phyloP scores from a whole-genome alignment of 2,888 invertebrate genomes.

The Tribolium freemani region DNA sequence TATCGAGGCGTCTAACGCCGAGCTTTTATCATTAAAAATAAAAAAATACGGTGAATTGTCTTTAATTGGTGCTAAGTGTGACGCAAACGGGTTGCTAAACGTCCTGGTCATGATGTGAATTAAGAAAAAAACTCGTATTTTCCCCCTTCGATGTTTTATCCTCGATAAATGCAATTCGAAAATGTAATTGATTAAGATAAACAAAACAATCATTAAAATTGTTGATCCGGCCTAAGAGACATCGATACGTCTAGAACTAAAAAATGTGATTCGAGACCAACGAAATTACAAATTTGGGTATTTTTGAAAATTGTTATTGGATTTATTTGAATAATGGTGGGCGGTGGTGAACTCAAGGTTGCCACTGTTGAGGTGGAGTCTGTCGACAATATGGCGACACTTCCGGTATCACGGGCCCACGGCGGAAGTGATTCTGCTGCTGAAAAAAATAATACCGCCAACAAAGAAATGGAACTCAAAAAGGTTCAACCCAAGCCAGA shows the following conservation, averaged over 20 bases:
- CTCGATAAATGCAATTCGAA: constrained; percentile 1
- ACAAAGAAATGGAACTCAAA: constrained; percentile 90
- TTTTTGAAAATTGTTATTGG: constrained; percentile 29
- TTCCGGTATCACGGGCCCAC: constrained; percentile 85
- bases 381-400: constrained; percentile 90
- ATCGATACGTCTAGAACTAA: constrained; percentile 42
- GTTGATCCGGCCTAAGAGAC: constrained; percentile 51
- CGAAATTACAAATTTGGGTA: constrained; percentile 43
- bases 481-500: constrained; percentile 87
- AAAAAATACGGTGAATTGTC: constrained; percentile 15
- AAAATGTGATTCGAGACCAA: constrained; percentile 50
- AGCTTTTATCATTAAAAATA: constrained; percentile 43
- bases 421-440: constrained; percentile 79
- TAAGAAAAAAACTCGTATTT: neutral
- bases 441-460: constrained; percentile 86
- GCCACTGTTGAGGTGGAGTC: constrained; percentile 90
- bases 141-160: neutral
- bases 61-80: constrained; percentile 43
- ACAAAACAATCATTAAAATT: constrained; percentile 17
- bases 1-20: constrained; percentile 45
- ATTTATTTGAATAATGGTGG: constrained; percentile 69
- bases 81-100: constrained; percentile 43
- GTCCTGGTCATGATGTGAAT: constrained; percentile 38
- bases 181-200: constrained; percentile 23
- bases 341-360: constrained; percentile 87